Percentiles rank a stretch among this genome's conserved stretches.
phyloP scores from a whole-genome alignment of 1,140 invertebrate genomes.

The Tyrophagus putrescentiae region DNA sequence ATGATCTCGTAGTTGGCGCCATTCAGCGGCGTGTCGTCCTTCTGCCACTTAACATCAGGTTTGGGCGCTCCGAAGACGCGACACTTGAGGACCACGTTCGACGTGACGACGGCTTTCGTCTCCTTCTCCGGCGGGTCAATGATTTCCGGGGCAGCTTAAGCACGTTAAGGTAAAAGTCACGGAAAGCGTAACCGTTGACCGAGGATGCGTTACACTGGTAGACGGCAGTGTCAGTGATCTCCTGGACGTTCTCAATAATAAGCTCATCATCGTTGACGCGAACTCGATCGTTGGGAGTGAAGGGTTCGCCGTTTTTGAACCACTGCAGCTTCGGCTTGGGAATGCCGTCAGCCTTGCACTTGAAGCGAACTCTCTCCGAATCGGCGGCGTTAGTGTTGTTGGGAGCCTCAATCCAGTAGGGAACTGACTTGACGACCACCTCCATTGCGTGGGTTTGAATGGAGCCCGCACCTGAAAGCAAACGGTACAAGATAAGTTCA shows the following conservation, averaged over 20 bases:
- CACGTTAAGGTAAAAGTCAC: constrained; percentile 94
- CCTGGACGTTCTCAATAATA: constrained; percentile 60
- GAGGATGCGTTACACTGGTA: constrained; percentile 98
- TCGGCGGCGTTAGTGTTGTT: constrained; percentile 73
- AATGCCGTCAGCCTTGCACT: constrained; percentile 68
- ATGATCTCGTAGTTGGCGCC: constrained; percentile 60
- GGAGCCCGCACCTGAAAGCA: constrained; percentile 63
- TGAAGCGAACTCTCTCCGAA: constrained; percentile 70
- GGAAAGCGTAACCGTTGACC: constrained; percentile 90
- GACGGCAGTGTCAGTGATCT: constrained; percentile 79
- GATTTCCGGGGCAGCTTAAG: constrained; percentile 76
- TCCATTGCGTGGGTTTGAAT: constrained; percentile 67
- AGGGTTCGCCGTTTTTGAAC: constrained; percentile 87
- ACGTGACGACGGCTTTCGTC: constrained; percentile 52
- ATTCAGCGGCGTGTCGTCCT: constrained; percentile 60
- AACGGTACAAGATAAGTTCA: too few relatives aligned
- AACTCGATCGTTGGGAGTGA: constrained; percentile 52
- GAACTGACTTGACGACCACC: constrained; percentile 61
- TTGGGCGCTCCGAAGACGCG: constrained; percentile 88
- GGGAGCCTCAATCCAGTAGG: constrained; percentile 83
- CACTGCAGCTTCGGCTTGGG: constrained; percentile 82
- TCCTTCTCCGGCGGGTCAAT: constrained; percentile 59
- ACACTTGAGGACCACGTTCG: constrained; percentile 65
- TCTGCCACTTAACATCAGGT: constrained; percentile 83
- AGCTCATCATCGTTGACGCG: constrained; percentile 49